A percentile compares a stretch with the other conserved stretches of the same genome.
Conservation (phyloP, 2,797 vertebrate genomes). For the Sandelia bainsii region DNA sequence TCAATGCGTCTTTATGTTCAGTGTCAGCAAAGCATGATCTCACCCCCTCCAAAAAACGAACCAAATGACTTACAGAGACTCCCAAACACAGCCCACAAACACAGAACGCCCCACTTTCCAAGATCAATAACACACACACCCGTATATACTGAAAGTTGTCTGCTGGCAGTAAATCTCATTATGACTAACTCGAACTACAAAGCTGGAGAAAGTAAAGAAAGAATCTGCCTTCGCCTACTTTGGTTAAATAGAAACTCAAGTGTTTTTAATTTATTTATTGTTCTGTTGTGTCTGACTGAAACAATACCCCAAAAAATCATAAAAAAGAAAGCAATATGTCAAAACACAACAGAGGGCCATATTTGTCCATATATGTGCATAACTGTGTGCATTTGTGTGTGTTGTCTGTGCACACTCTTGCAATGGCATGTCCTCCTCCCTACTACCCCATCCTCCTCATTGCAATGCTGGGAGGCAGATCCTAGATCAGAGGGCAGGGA, state of each 20-base stretch:
- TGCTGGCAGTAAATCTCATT: slow-evolving; percentile 52
- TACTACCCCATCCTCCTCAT: slow-evolving; percentile 4
- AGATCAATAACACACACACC: slow-evolving; percentile 74
- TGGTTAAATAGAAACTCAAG: slow-evolving; percentile 15
- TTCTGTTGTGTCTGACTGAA: not conserved
- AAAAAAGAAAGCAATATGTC: not conserved
- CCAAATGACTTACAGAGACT: slow-evolving; percentile 79
- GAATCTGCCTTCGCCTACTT: slow-evolving; percentile 5
- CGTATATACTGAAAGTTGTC: slow-evolving; percentile 35
- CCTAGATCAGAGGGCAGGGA: slow-evolving; percentile 71
- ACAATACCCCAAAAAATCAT: slow-evolving; percentile 3
- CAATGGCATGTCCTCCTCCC: slow-evolving; percentile 49
- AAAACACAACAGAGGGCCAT: slow-evolving; percentile 8
- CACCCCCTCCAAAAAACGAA: slow-evolving; percentile 78
- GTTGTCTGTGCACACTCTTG: slow-evolving; percentile 50
- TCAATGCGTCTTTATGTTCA: slow-evolving; percentile 87
- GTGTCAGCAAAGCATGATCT: slow-evolving; percentile 84
- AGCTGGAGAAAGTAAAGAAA: slow-evolving; percentile 43
- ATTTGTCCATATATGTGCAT: slow-evolving; percentile 50
- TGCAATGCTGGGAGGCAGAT: slow-evolving; percentile 60
- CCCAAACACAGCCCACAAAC: slow-evolving; percentile 74
- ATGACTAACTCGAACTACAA: slow-evolving; percentile 65
- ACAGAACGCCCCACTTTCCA: slow-evolving; percentile 67
- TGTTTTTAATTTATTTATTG: slow-evolving; percentile 10
- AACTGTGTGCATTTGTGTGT: slow-evolving; percentile 35